These are phyloP conservation scores for Trachelus tabidus DNA, from an alignment of 2,888 invertebrate species.

Conservation along the genomic window DNA sequence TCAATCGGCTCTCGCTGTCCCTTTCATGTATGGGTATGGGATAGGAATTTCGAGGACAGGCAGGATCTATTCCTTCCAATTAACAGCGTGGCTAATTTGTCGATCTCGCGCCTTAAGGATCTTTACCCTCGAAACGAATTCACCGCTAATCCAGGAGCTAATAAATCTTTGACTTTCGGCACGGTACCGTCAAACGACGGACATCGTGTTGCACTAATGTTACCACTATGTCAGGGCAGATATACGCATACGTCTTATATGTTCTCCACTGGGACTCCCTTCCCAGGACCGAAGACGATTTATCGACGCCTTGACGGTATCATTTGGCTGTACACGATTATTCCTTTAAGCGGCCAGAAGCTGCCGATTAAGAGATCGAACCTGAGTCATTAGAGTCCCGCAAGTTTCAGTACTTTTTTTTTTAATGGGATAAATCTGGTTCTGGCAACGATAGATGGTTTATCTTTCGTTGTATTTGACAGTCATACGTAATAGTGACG, in stretches of 20 bases:
- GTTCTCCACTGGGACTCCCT: slow-evolving; percentile 20
- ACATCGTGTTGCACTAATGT: slow-evolving; percentile 31
- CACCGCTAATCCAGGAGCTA: slow-evolving; percentile 17
- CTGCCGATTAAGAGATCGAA: slow-evolving; percentile 1
- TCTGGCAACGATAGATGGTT: not conserved
- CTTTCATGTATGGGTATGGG: not conserved
- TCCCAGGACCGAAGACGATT: slow-evolving; percentile 18
- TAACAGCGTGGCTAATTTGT: slow-evolving; percentile 36
- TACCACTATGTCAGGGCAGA: slow-evolving; percentile 31
- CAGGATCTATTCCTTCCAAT: slow-evolving; percentile 23
- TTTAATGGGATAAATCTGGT: not conserved
- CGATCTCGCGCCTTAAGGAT: slow-evolving; percentile 24
- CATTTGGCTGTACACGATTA: slow-evolving; percentile 8
- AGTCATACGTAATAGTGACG: not conserved
- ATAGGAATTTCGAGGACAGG: not conserved
- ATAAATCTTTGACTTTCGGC: slow-evolving; percentile 30
- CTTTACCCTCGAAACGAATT: slow-evolving; percentile 11
- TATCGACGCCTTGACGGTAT: slow-evolving; percentile 24
- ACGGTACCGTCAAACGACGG: slow-evolving; percentile 7
- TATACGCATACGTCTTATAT: slow-evolving; percentile 27
- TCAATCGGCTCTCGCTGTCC: not conserved
- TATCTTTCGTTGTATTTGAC: not conserved
- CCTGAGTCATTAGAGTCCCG: not conserved
- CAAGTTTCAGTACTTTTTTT: not conserved
- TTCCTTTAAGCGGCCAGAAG: slow-evolving; percentile 5